These are phyloP conservation scores for Pachyramphus minor DNA, from an alignment of 2,113 vertebrate genomes.

Conservation along the genomic window DNA sequence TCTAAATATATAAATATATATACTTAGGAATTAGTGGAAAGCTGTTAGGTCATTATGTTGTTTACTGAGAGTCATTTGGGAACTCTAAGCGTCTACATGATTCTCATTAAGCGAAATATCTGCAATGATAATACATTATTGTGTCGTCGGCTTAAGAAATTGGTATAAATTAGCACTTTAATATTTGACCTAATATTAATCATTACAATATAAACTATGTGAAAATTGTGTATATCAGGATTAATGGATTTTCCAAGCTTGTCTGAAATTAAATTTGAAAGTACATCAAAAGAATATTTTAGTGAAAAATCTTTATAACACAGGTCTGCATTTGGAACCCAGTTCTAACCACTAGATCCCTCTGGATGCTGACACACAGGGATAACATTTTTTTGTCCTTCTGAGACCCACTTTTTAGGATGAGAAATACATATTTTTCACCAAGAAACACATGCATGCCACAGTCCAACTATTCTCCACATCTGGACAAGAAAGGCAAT, in stretches of 20 bases:
- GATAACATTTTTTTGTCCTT: neutral
- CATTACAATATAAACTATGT: neutral
- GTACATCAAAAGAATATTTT: neutral
- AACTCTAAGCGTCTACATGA: neutral
- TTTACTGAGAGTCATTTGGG: neutral
- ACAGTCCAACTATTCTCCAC: neutral
- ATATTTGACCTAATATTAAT: neutral
- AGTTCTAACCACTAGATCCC: neutral
- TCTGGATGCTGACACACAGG: neutral
- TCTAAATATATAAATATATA: neutral
- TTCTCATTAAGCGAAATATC: neutral
- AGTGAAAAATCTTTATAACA: neutral
- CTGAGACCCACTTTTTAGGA: neutral
- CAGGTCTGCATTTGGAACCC: neutral
- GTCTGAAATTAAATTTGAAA: neutral
- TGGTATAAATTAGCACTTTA: neutral
- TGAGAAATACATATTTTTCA: neutral
- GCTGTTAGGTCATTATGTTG: neutral
- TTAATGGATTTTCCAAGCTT: neutral
- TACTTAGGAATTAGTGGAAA: neutral
- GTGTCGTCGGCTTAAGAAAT: neutral
- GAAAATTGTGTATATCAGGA: neutral
- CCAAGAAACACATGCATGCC: neutral
- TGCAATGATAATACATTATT: neutral
- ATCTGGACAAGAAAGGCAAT: neutral